phyloP scores from a whole-genome alignment of 2,888 invertebrate genomes.

The Teinopalpus imperialis region DNA sequence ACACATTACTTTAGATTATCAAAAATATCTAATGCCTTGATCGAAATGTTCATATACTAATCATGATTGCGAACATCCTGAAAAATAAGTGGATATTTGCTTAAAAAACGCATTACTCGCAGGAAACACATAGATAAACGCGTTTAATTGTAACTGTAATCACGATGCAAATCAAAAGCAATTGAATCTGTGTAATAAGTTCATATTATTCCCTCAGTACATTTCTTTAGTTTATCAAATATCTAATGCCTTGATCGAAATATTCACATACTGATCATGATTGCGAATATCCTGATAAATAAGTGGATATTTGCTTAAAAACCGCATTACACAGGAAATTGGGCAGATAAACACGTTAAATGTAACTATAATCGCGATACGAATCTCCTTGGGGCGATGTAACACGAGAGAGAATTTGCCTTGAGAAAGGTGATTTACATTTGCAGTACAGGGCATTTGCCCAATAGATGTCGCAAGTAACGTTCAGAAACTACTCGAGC shows the following conservation, averaged over 20 bases:
- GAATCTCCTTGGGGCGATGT: slow-evolving; percentile 52
- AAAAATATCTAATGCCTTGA: slow-evolving; percentile 23
- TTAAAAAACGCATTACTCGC: slow-evolving; percentile 34
- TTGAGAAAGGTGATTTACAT: slow-evolving; percentile 67
- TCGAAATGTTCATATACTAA: slow-evolving; percentile 11
- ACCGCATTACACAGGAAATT: slow-evolving; percentile 51
- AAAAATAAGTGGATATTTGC: slow-evolving; percentile 31
- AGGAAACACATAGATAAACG: slow-evolving; percentile 61
- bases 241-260: slow-evolving; percentile 22
- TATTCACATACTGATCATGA: slow-evolving; percentile 8
- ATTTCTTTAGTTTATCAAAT: slow-evolving; percentile 9
- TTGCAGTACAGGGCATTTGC: slow-evolving; percentile 59
- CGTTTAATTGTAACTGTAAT: slow-evolving; percentile 58
- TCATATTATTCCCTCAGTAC: not conserved
- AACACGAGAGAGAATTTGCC: slow-evolving; percentile 59
- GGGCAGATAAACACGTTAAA: slow-evolving; percentile 56
- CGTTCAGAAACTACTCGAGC: slow-evolving; percentile 33
- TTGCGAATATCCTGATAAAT: slow-evolving; percentile 19
- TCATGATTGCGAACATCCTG: slow-evolving; percentile 18
- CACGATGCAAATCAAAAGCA: slow-evolving; percentile 52
- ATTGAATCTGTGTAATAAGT: too few relatives aligned
- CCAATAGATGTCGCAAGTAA: slow-evolving; percentile 50
- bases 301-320: slow-evolving; percentile 34
- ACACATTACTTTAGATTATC: too few relatives aligned
- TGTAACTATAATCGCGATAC: slow-evolving; percentile 53